Percentiles rank a stretch among this genome's conserved stretches.
phyloP scores from a whole-genome alignment of 2,888 invertebrate species.

The Sylvicola cinctus region DNA sequence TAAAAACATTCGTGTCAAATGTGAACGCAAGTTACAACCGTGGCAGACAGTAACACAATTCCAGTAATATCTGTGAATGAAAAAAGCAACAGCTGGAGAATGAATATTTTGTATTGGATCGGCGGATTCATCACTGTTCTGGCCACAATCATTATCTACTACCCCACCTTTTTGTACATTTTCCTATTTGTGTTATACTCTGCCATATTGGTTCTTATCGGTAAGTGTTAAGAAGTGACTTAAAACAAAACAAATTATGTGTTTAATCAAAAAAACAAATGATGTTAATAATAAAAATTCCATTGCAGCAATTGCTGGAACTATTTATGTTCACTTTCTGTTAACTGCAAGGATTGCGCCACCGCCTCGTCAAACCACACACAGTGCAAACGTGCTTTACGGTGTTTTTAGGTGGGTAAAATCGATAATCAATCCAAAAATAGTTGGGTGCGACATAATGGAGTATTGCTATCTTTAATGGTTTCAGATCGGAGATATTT shows the following conservation, averaged over 20 bases:
- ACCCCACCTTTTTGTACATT: conserved; percentile 23
- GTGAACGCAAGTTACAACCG: too few species aligned
- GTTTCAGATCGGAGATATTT: conserved; percentile 19
- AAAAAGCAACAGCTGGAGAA: conserved; percentile 5
- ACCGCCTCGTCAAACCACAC: conserved; percentile 13
- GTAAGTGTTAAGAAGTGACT: conserved; percentile 12
- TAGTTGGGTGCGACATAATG: conserved; percentile 13
- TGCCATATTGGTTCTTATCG: conserved; percentile 18
- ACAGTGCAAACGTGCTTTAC: background rate
- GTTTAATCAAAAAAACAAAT: conserved; percentile 5
- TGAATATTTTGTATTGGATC: conserved; percentile 9
- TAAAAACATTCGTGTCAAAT: too few species aligned
- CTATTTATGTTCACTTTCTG: conserved; percentile 22
- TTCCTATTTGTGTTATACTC: conserved; percentile 23
- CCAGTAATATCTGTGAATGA: too few species aligned
- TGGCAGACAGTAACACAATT: too few species aligned
- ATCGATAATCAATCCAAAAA: conserved; percentile 20
- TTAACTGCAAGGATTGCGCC: conserved; percentile 20
- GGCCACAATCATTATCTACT: conserved; percentile 22
- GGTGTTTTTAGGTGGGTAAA: background rate
- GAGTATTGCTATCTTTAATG: too few species aligned
- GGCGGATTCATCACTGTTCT: conserved; percentile 13
- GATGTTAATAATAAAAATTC: conserved; percentile 11
- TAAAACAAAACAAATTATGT: too few species aligned
- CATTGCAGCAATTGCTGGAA: conserved; percentile 19